Evolutionary conservation across 2,888 invertebrate species (phyloP).

Genomic region (Agriopis leucophaearia): DNA sequence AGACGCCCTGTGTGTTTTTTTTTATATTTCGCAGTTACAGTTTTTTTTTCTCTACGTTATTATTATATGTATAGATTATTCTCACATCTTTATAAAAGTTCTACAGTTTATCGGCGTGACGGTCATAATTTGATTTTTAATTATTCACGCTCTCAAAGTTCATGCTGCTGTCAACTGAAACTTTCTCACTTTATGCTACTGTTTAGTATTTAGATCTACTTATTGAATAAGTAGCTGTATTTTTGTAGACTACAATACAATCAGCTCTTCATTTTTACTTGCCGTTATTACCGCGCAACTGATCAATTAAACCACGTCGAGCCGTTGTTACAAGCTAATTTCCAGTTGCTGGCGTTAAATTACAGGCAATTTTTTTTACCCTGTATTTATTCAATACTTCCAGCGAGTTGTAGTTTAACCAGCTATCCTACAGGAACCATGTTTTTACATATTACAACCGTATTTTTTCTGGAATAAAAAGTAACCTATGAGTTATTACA

Average conservation of each 20-base stretch:
- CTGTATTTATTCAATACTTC: too few species aligned
- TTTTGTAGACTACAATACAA: too few species aligned
- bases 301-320: neutral
- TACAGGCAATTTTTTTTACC: neutral
- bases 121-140: constrained; percentile 10
- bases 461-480: too few species aligned
- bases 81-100: neutral
- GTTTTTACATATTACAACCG: too few species aligned
- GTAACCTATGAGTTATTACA: too few species aligned
- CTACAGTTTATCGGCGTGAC: neutral
- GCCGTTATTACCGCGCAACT: neutral
- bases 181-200: constrained; percentile 13
- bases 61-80: too few species aligned
- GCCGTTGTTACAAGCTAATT: neutral
- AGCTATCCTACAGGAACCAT: too few species aligned
- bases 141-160: constrained; percentile 17
- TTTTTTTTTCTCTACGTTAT: too few species aligned
- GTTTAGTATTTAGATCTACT: constrained; percentile 6
- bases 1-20: too few species aligned
- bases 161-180: constrained; percentile 7
- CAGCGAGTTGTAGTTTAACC: too few species aligned
- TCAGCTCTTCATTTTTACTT: neutral
- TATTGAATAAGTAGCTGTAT: neutral
- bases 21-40: too few species aligned
- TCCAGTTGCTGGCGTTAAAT: neutral